Conservation (phyloP, 2,797 vertebrate species). For the Lepus oiostolus region DNA sequence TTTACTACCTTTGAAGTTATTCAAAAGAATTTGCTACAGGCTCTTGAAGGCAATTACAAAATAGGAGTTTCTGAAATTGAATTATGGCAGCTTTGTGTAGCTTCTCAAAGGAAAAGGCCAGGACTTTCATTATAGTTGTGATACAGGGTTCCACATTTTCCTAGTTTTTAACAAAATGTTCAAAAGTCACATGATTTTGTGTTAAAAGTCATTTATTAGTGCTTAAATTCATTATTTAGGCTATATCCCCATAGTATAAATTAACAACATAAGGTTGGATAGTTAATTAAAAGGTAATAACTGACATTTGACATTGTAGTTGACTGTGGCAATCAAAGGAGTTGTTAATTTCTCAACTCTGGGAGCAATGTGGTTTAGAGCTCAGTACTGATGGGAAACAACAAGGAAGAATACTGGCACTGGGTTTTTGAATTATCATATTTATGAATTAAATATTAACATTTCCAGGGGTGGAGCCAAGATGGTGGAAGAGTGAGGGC, state of each 20-base stretch:
- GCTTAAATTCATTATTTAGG: constrained; percentile 16
- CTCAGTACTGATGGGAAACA: no score
- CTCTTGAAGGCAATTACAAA: background rate
- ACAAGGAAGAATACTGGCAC: no score
- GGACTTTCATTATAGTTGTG: background rate
- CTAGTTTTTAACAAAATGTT: background rate
- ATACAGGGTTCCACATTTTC: background rate
- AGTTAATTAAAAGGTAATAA: background rate
- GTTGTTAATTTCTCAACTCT: no score
- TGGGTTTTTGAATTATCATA: no score
- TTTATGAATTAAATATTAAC: no score
- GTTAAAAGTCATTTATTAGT: background rate
- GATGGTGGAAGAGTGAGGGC: no score
- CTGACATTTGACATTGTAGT: background rate
- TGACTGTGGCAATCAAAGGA: background rate
- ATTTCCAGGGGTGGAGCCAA: no score
- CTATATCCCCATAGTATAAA: background rate
- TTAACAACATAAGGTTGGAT: background rate
- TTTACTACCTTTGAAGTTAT: background rate
- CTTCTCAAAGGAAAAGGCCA: constrained; percentile 15
- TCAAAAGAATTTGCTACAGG: background rate
- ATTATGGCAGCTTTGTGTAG: background rate
- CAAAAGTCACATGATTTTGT: constrained; percentile 44
- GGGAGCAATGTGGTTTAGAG: no score
- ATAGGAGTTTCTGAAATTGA: background rate